A percentile compares a stretch with the other conserved stretches of the same genome.
These are phyloP conservation scores for Cyprinodon brontotheroides DNA, from an alignment of 2,113 vertebrate genomes.

Conservation along the genomic window DNA sequence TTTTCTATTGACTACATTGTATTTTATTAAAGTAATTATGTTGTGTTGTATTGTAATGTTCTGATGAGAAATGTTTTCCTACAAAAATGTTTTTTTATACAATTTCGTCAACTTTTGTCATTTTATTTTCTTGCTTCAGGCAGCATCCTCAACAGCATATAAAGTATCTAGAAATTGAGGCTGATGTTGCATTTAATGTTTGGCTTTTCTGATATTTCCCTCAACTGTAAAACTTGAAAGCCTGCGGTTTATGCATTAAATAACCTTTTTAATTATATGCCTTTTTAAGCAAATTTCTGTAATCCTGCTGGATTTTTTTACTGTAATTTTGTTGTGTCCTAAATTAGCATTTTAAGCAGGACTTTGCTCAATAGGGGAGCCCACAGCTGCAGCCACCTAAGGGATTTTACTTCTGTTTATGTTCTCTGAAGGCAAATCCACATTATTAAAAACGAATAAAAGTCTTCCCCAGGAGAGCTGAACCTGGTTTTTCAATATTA, in stretches of 20 bases:
- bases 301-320: neutral
- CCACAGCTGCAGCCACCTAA: neutral
- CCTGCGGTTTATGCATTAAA: neutral
- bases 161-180: too few species aligned
- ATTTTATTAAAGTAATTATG: too few species aligned
- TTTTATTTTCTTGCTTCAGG: too few species aligned
- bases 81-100: too few species aligned
- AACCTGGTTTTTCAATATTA: slow-evolving; percentile 23
- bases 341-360: neutral
- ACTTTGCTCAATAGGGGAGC: slow-evolving; percentile 9
- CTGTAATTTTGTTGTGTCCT: neutral
- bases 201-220: too few species aligned
- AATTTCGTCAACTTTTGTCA: too few species aligned
- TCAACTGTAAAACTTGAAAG: neutral
- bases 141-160: too few species aligned
- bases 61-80: too few species aligned
- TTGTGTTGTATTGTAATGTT: too few species aligned
- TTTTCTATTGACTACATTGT: too few species aligned
- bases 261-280: neutral
- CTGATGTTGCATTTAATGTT: too few species aligned
- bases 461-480: slow-evolving; percentile 30
- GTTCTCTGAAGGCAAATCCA: neutral
- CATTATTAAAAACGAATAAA: slow-evolving; percentile 10
- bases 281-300: neutral
- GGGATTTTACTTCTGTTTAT: neutral